Percentiles rank a stretch among this genome's conserved stretches.
These are phyloP conservation scores for Auanema freiburgensis DNA, from an alignment of 2,888 invertebrate genomes.

Conservation along the genomic window DNA sequence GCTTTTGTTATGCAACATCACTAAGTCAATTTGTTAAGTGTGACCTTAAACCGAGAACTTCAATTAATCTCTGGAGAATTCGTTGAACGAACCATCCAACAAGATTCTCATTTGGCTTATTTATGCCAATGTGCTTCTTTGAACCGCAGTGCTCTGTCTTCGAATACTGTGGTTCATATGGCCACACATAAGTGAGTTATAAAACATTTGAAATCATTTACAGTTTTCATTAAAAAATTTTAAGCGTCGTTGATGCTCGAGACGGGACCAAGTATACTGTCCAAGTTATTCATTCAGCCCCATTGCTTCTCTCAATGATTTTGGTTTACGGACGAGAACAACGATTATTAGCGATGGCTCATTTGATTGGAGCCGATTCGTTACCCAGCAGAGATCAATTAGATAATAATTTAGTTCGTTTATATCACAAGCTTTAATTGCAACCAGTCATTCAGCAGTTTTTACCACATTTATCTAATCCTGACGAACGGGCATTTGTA, in stretches of 20 bases:
- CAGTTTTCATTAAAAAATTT: constrained; percentile 6
- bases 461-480: constrained; percentile 65
- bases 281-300: constrained; percentile 67
- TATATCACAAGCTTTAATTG: not conserved
- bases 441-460: constrained; percentile 57
- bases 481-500: constrained; percentile 67
- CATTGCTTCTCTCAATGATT: constrained; percentile 67
- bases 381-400: constrained; percentile 65
- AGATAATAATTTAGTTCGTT: constrained; percentile 59
- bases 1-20: too few species aligned
- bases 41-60: constrained; percentile 62
- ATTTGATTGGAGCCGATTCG: constrained; percentile 67
- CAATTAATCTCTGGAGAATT: constrained; percentile 62
- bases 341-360: constrained; percentile 66
- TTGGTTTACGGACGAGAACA: constrained; percentile 65
- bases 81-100: constrained; percentile 39
- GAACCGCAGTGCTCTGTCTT: constrained; percentile 54
- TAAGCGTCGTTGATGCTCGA: constrained; percentile 64
- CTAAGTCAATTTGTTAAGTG: too few species aligned
- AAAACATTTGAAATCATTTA: constrained; percentile 8
- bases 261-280: constrained; percentile 67
- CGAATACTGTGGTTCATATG: constrained; percentile 45
- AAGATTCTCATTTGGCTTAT: constrained; percentile 56
- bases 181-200: constrained; percentile 59
- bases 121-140: constrained; percentile 60